These are phyloP conservation scores for Sarcophaga rosellei DNA, from an alignment of 2,888 invertebrate species.

Conservation along the genomic window DNA sequence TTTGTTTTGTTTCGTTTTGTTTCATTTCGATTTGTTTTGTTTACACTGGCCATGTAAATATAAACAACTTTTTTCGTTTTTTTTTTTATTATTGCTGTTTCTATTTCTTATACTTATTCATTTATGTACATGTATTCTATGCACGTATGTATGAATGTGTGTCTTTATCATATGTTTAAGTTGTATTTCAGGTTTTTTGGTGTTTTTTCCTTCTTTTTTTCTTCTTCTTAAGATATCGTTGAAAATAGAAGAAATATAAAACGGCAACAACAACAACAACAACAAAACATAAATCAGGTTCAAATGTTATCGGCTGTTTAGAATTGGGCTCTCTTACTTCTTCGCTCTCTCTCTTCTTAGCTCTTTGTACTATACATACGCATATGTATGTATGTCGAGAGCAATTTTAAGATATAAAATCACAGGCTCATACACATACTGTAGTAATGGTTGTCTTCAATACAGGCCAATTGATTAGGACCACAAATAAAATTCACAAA, in stretches of 20 bases:
- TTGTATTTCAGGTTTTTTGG: slow-evolving; percentile 66
- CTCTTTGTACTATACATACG: not conserved
- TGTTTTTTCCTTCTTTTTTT: not conserved
- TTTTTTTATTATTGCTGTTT: not conserved
- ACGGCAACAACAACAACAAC: not conserved
- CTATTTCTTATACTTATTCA: not conserved
- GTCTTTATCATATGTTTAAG: slow-evolving; percentile 57
- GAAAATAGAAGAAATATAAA: slow-evolving; percentile 23
- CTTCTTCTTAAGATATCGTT: not conserved
- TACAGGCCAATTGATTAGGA: slow-evolving; percentile 37
- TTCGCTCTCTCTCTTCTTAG: not conserved
- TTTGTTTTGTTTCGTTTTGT: slow-evolving; percentile 38
- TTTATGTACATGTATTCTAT: not conserved
- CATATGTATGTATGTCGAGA: not conserved
- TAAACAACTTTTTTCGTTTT: slow-evolving; percentile 51
- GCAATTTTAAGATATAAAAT: not conserved
- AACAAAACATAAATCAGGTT: slow-evolving; percentile 64
- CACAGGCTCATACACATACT: not conserved
- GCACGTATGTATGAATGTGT: not conserved
- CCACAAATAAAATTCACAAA: slow-evolving; percentile 14
- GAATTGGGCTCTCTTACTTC: slow-evolving; percentile 45
- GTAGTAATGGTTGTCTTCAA: not conserved
- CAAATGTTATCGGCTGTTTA: slow-evolving; percentile 64
- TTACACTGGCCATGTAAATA: slow-evolving; percentile 58
- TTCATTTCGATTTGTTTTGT: slow-evolving; percentile 49